Evolutionary conservation across 1,140 invertebrate genomes (phyloP).

Genomic region (Maniola jurtina): DNA sequence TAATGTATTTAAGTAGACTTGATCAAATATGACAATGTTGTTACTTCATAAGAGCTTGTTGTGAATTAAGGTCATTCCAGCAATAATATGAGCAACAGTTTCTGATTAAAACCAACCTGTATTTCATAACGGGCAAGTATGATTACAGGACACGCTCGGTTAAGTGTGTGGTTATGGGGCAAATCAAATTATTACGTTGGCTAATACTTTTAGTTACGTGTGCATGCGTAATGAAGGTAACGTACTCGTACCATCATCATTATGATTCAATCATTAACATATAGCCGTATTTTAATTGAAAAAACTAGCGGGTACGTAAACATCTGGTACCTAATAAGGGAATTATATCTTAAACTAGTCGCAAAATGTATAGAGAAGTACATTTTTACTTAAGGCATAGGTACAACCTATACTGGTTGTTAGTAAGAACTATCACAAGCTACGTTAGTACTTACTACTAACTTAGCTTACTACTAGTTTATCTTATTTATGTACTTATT

Average conservation of each 20-base stretch:
- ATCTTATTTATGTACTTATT: too few species aligned
- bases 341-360: too few species aligned
- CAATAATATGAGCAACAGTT: conserved; percentile 10
- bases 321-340: too few species aligned
- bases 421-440: too few species aligned
- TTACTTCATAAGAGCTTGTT: not conserved
- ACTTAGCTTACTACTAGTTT: too few species aligned
- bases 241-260: not conserved
- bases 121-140: conserved; percentile 16
- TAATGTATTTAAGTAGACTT: too few species aligned
- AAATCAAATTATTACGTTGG: conserved; percentile 21
- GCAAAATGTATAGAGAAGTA: too few species aligned
- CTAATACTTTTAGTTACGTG: conserved; percentile 8
- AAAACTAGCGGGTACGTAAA: not conserved
- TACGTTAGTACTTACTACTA: too few species aligned
- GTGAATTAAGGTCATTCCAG: conserved; percentile 3
- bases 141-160: conserved; percentile 21
- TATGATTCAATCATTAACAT: conserved; percentile 1
- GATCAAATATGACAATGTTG: not conserved
- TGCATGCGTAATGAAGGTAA: conserved; percentile 4
- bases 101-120: conserved; percentile 17
- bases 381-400: too few species aligned
- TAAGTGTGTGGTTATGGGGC: conserved; percentile 16
- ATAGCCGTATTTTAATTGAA: not conserved
- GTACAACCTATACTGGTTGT: too few species aligned